Percentiles rank a stretch among this genome's conserved stretches.
phyloP scores from a whole-genome alignment of 2,888 invertebrate genomes.

The Baronia brevicornis region DNA sequence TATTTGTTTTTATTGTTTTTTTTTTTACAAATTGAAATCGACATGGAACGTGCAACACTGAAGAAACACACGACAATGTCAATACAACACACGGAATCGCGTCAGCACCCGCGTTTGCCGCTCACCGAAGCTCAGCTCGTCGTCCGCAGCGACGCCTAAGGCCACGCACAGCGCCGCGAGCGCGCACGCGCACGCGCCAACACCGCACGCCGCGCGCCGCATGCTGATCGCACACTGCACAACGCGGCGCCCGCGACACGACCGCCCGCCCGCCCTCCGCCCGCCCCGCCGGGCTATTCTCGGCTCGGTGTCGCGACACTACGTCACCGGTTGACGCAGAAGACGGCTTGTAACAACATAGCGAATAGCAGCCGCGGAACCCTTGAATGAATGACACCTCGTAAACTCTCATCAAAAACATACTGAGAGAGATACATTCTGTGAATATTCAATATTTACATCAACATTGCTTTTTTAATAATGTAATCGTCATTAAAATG shows the following conservation, averaged over 20 bases:
- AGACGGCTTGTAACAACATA: too few species aligned
- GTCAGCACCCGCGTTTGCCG: not conserved
- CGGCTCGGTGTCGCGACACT: conserved; percentile 3
- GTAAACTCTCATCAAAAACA: too few species aligned
- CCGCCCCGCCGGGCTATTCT: not conserved
- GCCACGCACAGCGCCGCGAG: conserved; percentile 1
- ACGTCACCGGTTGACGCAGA: too few species aligned
- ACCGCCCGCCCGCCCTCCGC: not conserved
- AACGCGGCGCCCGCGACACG: not conserved
- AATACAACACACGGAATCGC: not conserved
- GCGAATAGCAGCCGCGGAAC: too few species aligned
- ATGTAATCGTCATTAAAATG: too few species aligned
- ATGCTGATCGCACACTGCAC: conserved; percentile 3
- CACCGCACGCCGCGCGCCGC: conserved; percentile 2
- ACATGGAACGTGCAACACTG: not conserved
- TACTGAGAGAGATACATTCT: too few species aligned
- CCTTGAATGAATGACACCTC: too few species aligned
- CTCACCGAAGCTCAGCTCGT: conserved; percentile 8
- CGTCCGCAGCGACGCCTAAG: conserved; percentile 3
- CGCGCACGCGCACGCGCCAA: too few species aligned
- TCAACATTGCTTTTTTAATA: too few species aligned
- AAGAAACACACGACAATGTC: not conserved
- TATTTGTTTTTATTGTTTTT: too few species aligned
- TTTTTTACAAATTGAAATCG: too few species aligned
- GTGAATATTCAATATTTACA: too few species aligned